Evolutionary conservation across 30 jellyfish, hydroid and myxozoan species (phyloP), one percentile per base, ranked within the genome.

Genomic region (Cassiopea xamachana): DNA sequence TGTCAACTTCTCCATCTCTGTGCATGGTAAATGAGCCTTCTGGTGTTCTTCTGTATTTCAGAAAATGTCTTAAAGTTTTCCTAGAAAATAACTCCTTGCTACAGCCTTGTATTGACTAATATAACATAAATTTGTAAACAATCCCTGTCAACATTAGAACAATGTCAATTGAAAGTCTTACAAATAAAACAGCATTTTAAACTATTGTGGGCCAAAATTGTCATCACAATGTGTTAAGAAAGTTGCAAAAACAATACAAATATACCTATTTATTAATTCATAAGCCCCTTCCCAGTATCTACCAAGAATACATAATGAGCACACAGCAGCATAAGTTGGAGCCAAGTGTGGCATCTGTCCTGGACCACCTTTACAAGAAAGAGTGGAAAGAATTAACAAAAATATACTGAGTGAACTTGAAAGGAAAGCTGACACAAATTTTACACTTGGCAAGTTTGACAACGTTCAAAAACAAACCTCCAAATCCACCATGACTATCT

Each of bases 291-390:
- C 92, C 97, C 98, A 96, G 79, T 83, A 82, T 58, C 97, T 69
- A 39, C 98, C 99, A 62, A 96, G 94, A 5, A 96, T 96, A 73
- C 99, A 96, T 69, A 96, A 50, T 43, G 99, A 90, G 89, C 98
- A 88, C 1, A 96, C 99, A 18, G 99, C 98, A 67, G 99, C 98
- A 92, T 96, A 96, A 7, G 99, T 96, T 74, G 99, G 99, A 48
- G 99, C 99, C 16, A 96, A 78, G 86, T 96, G 99, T 17, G 99
- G 94, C 77, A 96, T 46, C 48, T 96, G 99, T 17, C 98, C 98
- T 69, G 99, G 99, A 2, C 98, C 99, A 59, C 99, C 99, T 96
- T 9, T 47, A 61, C 8, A 91, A 72, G 79, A 71, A n/a, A 55
- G 18, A 17, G 50, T 17, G 3, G 55, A 46, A 68, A 13, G 72